Evolutionary conservation across 2,797 vertebrate genomes (phyloP).

Genomic region (Tapirus indicus): DNA sequence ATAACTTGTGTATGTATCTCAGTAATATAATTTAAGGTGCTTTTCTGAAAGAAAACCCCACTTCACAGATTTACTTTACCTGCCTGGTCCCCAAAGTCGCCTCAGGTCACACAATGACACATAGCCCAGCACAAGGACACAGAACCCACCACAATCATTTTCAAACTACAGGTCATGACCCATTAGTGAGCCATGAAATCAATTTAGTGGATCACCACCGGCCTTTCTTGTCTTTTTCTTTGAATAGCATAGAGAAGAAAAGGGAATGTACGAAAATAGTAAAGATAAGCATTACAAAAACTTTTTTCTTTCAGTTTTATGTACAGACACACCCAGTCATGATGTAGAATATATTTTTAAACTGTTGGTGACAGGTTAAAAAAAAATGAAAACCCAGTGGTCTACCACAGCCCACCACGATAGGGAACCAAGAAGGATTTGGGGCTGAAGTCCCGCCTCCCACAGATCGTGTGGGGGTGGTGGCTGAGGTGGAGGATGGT

Average conservation of each 20-base stretch:
- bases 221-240: neutral
- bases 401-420: neutral
- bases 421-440: neutral
- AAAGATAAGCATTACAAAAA: neutral
- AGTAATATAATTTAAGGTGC: neutral
- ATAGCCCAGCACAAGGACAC: neutral
- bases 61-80: neutral
- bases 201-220: neutral
- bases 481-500: too few relatives aligned
- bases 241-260: neutral
- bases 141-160: neutral
- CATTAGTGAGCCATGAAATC: neutral
- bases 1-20: neutral
- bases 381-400: neutral
- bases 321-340: neutral
- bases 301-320: neutral
- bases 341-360: neutral
- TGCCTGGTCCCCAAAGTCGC: neutral
- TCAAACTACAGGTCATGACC: neutral
- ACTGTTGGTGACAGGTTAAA: neutral
- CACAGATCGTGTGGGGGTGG: neutral
- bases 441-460: neutral
- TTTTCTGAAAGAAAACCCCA: neutral
- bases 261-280: neutral
- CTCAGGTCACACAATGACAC: neutral